Evolutionary conservation across 2,113 vertebrate species (phyloP).

Genomic region (Eonycteris spelaea): DNA sequence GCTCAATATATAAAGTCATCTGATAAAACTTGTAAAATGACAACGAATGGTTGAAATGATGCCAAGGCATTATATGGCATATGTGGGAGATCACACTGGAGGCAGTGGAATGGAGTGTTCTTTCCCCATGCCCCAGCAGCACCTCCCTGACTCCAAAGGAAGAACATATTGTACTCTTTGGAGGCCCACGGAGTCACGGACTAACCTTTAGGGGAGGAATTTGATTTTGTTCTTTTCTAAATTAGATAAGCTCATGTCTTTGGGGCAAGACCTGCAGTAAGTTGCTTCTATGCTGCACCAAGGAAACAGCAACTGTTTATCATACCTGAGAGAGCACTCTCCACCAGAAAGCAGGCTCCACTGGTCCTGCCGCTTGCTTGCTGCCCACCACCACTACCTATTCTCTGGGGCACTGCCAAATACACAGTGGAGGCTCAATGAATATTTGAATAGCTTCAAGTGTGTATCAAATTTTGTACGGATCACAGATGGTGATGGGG

Average conservation of each 20-base stretch:
- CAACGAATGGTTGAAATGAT: neutral
- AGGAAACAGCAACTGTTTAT: neutral
- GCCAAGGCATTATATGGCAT: neutral
- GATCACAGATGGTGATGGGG: neutral
- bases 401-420: neutral
- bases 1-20: neutral
- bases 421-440: neutral
- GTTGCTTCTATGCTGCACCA: neutral
- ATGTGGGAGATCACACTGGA: neutral
- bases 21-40: neutral
- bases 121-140: neutral
- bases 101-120: fast-evolving
- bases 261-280: neutral
- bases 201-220: neutral
- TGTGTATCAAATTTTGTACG: neutral
- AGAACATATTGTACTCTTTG: neutral
- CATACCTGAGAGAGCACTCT: neutral
- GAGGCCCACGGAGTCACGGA: neutral
- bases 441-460: neutral
- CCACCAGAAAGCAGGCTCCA: neutral
- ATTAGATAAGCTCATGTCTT: neutral
- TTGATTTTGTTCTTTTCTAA: neutral
- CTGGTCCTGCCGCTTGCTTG: neutral
- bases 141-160: neutral
- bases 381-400: neutral